Percentiles rank a stretch among this genome's conserved stretches.
These are phyloP conservation scores for Muscidifurax raptorellus DNA, from an alignment of 1,140 invertebrate genomes.

Conservation along the genomic window DNA sequence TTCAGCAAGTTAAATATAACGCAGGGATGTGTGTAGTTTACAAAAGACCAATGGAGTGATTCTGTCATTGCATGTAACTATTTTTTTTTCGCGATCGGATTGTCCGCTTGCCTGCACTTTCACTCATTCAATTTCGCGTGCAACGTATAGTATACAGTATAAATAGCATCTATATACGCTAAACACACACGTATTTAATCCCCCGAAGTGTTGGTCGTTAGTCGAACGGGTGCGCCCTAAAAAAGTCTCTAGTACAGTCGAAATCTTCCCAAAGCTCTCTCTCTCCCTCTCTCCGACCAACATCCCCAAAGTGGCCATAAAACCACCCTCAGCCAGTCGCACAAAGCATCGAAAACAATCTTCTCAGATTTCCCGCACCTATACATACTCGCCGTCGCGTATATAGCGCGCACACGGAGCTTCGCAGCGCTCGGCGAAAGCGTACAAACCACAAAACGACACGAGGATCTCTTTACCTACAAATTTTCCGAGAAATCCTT, in stretches of 20 bases:
- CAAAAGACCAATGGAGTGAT: too few species aligned
- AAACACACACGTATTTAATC: background rate
- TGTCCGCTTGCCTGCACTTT: background rate
- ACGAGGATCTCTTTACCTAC: background rate
- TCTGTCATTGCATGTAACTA: too few species aligned
- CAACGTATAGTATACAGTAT: too few species aligned
- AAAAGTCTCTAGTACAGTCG: background rate
- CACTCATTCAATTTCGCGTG: background rate
- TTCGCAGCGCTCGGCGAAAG: background rate
- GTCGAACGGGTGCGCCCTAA: background rate
- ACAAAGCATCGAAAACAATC: background rate
- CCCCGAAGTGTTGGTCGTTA: background rate
- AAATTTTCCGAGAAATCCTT: background rate
- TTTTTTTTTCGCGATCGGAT: too few species aligned
- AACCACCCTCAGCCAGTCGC: background rate
- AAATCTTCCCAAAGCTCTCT: background rate
- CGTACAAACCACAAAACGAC: background rate
- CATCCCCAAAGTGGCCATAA: background rate
- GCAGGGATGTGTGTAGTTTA: too few species aligned
- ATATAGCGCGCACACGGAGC: too few species aligned
- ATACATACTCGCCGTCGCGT: background rate
- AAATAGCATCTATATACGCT: too few species aligned
- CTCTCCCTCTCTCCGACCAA: too few species aligned
- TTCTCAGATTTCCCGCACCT: background rate
- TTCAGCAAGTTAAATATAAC: too few species aligned